A percentile compares a stretch with the other conserved stretches of the same genome.
These are phyloP conservation scores for Apomyelois bistriatella DNA, from an alignment of 2,888 invertebrate species.

Conservation along the genomic window DNA sequence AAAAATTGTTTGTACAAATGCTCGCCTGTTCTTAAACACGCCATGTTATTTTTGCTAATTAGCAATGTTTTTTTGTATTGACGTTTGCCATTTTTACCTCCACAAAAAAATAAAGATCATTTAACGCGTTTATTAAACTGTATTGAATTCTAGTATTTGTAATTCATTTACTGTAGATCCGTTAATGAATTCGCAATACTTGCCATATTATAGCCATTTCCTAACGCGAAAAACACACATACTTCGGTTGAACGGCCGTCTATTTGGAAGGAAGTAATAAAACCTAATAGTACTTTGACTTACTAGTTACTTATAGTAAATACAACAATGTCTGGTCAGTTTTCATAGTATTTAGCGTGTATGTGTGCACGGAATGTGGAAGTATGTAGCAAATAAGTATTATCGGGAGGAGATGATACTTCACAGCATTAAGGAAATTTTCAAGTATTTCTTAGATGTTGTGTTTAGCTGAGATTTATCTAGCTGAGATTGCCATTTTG, in stretches of 20 bases:
- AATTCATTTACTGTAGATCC: slow-evolving; percentile 28
- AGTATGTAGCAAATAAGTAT: not conserved
- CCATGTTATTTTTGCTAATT: slow-evolving; percentile 40
- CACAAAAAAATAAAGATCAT: slow-evolving; percentile 25
- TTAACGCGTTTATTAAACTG: slow-evolving; percentile 32
- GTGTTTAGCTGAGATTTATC: too few species aligned
- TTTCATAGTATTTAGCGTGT: slow-evolving; percentile 8
- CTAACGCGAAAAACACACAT: slow-evolving; percentile 8
- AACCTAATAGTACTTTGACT: slow-evolving; percentile 14
- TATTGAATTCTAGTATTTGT: slow-evolving; percentile 29
- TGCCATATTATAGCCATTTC: slow-evolving; percentile 22
- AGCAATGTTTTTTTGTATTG: slow-evolving; percentile 36
- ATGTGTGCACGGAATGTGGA: not conserved
- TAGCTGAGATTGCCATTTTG: too few species aligned
- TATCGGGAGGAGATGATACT: not conserved
- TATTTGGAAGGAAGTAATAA: slow-evolving; percentile 18
- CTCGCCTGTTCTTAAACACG: slow-evolving; percentile 26
- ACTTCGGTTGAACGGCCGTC: slow-evolving; percentile 15
- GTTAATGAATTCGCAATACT: slow-evolving; percentile 30
- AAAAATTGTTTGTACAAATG: slow-evolving; percentile 41
- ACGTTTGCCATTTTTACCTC: slow-evolving; percentile 34
- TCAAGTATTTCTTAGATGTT: not conserved
- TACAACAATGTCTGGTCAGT: slow-evolving; percentile 13
- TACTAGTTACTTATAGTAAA: slow-evolving; percentile 16
- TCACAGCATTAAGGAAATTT: not conserved